Evolutionary conservation across 2,888 invertebrate genomes (phyloP).

Genomic region (Balanococcus diminutus): DNA sequence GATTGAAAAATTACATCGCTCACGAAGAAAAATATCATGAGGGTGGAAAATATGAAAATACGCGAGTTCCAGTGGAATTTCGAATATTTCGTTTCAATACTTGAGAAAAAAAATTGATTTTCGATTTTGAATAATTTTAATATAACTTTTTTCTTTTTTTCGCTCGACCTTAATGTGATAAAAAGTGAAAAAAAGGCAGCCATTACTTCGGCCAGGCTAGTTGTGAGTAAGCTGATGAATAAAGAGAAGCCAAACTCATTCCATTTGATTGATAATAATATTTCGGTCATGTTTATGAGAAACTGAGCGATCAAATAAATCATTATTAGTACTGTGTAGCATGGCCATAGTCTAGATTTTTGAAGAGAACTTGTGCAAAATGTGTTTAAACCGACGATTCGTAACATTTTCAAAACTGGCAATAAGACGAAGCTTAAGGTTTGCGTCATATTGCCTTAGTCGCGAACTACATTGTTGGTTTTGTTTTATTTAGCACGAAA

Average conservation of each 20-base stretch:
- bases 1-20: background rate
- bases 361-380: background rate
- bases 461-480: background rate
- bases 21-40: background rate
- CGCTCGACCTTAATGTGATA: background rate
- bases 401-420: background rate
- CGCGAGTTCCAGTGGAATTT: slow-evolving; percentile 16
- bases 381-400: background rate
- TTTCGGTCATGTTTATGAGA: background rate
- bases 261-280: background rate
- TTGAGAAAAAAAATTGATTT: background rate
- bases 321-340: background rate
- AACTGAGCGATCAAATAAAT: slow-evolving; percentile 9
- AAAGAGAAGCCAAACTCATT: background rate
- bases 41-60: background rate
- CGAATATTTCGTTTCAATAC: background rate
- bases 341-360: background rate
- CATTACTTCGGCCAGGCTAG: background rate
- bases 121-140: slow-evolving; percentile 8
- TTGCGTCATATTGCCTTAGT: background rate
- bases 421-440: background rate
- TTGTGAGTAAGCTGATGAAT: background rate
- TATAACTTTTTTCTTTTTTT: background rate
- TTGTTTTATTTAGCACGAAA: too few relatives aligned
- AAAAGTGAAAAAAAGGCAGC: slow-evolving; percentile 3